phyloP scores from a whole-genome alignment of 37 sponge, comb jelly and placozoan genomes.

The Spongia lamella region DNA sequence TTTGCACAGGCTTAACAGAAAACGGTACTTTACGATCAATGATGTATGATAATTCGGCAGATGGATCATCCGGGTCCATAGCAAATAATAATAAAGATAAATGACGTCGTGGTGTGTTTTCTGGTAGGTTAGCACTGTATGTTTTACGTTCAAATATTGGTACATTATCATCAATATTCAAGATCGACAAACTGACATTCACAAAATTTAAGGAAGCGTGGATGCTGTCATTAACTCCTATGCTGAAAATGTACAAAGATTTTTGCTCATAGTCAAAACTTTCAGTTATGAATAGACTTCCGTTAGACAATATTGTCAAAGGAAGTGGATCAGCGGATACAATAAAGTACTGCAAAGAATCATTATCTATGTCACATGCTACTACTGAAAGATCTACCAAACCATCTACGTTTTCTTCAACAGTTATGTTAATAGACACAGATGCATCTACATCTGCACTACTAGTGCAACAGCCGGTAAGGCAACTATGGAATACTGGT shows the following conservation, averaged over 20 bases:
- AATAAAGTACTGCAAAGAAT: slow-evolving; percentile 22
- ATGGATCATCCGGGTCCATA: slow-evolving; percentile 26
- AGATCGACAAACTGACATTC: slow-evolving; percentile 7
- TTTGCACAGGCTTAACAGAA: slow-evolving; percentile 6
- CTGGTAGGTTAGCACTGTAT: slow-evolving; percentile 27
- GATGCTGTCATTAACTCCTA: slow-evolving; percentile 30
- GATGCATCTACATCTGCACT: not conserved
- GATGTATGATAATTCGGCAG: slow-evolving; percentile 5
- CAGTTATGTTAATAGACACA: not conserved
- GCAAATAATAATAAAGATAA: slow-evolving; percentile 26
- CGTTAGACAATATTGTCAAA: not conserved
- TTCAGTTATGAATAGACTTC: slow-evolving; percentile 3
- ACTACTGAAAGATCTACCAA: slow-evolving; percentile 4
- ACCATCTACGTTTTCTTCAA: slow-evolving; percentile 34
- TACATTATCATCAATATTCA: slow-evolving; percentile 49
- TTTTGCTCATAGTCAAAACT: slow-evolving; percentile 50
- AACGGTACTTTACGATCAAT: slow-evolving; percentile 23
- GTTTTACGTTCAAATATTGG: slow-evolving; percentile 21
- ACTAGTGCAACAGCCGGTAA: slow-evolving; percentile 36
- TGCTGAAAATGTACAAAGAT: not conserved
- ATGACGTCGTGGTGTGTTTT: slow-evolving; percentile 24
- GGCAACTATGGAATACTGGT: slow-evolving; percentile 42
- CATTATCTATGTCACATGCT: slow-evolving; percentile 49
- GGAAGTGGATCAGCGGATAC: not conserved
- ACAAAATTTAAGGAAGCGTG: slow-evolving; percentile 18